Evolutionary conservation across 2,888 invertebrate genomes (phyloP).

Genomic region (Mesochorus sp.): DNA sequence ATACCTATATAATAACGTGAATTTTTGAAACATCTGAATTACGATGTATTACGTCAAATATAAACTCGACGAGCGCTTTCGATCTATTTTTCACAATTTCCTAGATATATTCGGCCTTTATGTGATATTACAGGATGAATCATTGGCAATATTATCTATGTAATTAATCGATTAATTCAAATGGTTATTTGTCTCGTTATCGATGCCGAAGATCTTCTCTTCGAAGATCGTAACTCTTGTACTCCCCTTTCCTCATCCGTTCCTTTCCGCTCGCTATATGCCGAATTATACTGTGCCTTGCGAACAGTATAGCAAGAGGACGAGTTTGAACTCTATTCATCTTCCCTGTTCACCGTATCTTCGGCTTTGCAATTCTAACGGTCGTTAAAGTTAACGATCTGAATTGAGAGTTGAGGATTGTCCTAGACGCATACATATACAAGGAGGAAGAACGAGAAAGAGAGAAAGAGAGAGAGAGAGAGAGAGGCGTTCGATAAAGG

Average conservation of each 20-base stretch:
- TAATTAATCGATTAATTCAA: conserved; percentile 58
- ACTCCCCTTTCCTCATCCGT: neutral
- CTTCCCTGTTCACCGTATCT: conserved; percentile 48
- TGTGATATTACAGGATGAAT: neutral
- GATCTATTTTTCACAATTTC: no score
- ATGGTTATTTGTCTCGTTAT: conserved; percentile 53
- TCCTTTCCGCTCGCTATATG: neutral
- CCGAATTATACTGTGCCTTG: neutral
- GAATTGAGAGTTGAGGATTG: conserved; percentile 53
- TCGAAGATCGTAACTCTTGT: conserved; percentile 30
- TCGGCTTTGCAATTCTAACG: conserved; percentile 56
- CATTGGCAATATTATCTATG: conserved; percentile 48
- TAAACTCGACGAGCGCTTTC: no score
- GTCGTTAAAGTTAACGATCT: conserved; percentile 61
- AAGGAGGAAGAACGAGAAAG: neutral
- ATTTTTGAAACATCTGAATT: no score
- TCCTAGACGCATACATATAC: neutral
- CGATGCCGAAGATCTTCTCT: conserved; percentile 38
- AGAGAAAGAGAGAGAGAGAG: neutral
- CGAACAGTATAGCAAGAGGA: neutral
- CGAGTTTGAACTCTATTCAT: conserved; percentile 55
- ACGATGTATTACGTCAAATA: no score
- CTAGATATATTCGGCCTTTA: neutral
- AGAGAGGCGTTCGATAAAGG: conserved; percentile 1
- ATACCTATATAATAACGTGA: no score